Base-by-base conservation (phyloP, 2,797 vertebrate genomes). In the Arctocebus calabarensis region DNA sequence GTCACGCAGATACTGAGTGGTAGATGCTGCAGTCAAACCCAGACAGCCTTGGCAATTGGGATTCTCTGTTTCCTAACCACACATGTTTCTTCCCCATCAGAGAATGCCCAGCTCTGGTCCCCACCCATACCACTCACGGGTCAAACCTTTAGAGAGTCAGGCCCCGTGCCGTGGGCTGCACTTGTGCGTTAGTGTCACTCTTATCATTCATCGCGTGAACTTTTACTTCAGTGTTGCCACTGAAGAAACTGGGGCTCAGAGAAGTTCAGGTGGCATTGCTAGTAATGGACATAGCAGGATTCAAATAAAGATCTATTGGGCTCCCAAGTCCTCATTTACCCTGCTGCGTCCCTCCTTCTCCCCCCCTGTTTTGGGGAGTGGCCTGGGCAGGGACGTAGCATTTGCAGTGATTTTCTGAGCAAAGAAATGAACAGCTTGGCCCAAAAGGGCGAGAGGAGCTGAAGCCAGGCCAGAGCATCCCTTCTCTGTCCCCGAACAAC, bases 371-470 rank as follows among this genome's bases (percentile, higher is more conserved):
- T 64, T 81, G 20, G 11, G 66, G 52, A 40, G 91, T 16, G 17
- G 71, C 48, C 70, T 55, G 85, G 62, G 92, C 85, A 84, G 75
- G n/a, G 64, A 66, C 5, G 61, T n/a, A 85, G 40, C 32, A 2
- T 19, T 27, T 43, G 12, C 68, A 59, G 81, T 23, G 89, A 94
- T 83, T 91, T 96, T 85, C 70, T 66, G 84, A 96, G 96, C 82
- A 32, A 37, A 96, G 79, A 84, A 87, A 96, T 88, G 90, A 84
- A 68, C 71, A 79, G 75, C 43, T 92, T 90, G n/a, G 57, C 57
- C 34, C 55, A 22, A 61, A 29, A 66, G 32, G 34, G 52, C 0
- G 5, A 81, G 57, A 84, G 52, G 37, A 52, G 25, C 83, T 48
- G 52, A 70, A 85, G 75, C 48, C 9, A 62, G 64, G 45, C 93